Percentiles rank a stretch among this genome's conserved stretches.
Conservation (phyloP, 1,140 invertebrate species). For the Pararge aegeria region DNA sequence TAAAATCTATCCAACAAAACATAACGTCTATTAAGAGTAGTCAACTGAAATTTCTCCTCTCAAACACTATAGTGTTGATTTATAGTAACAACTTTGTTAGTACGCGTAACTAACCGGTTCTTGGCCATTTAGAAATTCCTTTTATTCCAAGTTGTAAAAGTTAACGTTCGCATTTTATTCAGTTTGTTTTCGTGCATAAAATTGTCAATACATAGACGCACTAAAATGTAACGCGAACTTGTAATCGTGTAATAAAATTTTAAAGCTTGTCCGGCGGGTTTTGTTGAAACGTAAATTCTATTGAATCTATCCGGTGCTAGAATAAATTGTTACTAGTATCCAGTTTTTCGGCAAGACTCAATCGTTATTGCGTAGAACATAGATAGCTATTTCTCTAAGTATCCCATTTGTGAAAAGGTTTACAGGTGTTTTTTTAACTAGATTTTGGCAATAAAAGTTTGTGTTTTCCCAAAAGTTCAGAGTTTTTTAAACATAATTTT, state of each 20-base stretch:
- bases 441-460: too few species aligned
- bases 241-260: conserved; percentile 24
- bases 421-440: too few species aligned
- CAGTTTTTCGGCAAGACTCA: not conserved
- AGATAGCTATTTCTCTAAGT: not conserved
- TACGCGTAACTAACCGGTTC: not conserved
- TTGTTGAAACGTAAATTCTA: conserved; percentile 8
- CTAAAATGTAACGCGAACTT: conserved; percentile 17
- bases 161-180: conserved; percentile 1
- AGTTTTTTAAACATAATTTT: too few species aligned
- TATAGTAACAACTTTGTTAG: too few species aligned
- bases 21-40: too few species aligned
- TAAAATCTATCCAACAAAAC: too few species aligned
- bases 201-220: conserved; percentile 20
- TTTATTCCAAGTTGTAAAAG: conserved; percentile 1
- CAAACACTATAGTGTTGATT: too few species aligned
- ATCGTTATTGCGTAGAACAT: not conserved
- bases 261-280: conserved; percentile 17
- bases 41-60: too few species aligned
- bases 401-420: too few species aligned
- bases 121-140: not conserved
- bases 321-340: conserved; percentile 5
- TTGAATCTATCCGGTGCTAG: conserved; percentile 3
- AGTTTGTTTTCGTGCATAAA: conserved; percentile 19
- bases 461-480: too few species aligned